phyloP scores from a whole-genome alignment of 2,888 invertebrate species.

The Taenaris catops region DNA sequence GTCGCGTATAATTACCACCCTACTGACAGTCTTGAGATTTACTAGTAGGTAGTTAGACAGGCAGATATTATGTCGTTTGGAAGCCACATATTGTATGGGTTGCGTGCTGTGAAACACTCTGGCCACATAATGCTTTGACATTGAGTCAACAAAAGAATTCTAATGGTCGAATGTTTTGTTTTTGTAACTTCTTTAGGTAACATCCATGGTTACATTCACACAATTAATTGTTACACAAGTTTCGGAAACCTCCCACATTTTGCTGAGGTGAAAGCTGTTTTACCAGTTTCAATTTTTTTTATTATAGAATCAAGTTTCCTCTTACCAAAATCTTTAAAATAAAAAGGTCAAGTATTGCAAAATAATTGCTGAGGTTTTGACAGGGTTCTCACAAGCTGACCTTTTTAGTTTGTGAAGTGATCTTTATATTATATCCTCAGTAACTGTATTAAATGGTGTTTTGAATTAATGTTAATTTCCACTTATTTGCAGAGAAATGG shows the following conservation, averaged over 20 bases:
- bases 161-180: constrained; percentile 33
- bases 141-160: constrained; percentile 56
- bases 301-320: constrained; percentile 46
- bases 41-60: too few relatives aligned
- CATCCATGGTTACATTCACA: constrained; percentile 25
- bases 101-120: too few relatives aligned
- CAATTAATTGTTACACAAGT: constrained; percentile 34
- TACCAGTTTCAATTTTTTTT: constrained; percentile 57
- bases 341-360: constrained; percentile 36
- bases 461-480: too few relatives aligned
- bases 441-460: too few relatives aligned
- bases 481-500: constrained; percentile 89
- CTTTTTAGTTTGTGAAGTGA: too few relatives aligned
- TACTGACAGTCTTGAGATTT: too few relatives aligned
- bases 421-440: too few relatives aligned
- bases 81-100: too few relatives aligned
- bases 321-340: constrained; percentile 40
- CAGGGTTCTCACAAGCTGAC: too few relatives aligned
- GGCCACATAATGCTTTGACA: constrained; percentile 72
- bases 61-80: too few relatives aligned
- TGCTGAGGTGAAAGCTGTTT: constrained; percentile 67
- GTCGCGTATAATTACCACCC: too few relatives aligned
- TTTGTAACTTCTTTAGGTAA: constrained; percentile 41
- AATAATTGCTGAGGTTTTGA: not conserved
- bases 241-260: constrained; percentile 51